phyloP scores from a whole-genome alignment of 2,888 invertebrate species.

The Tetranychus piercei region DNA sequence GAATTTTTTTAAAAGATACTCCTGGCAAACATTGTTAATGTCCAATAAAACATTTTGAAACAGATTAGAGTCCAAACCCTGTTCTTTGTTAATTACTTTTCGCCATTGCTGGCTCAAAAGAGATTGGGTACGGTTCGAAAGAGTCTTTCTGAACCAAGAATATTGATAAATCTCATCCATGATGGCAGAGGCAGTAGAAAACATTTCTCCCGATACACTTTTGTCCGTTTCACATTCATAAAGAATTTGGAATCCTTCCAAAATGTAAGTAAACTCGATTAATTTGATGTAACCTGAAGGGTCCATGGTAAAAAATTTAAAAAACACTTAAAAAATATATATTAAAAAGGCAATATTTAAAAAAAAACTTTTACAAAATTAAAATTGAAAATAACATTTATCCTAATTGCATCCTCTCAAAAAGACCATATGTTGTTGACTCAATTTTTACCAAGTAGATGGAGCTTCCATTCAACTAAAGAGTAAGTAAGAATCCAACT shows the following conservation, averaged over 20 bases:
- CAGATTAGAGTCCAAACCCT: too few relatives aligned
- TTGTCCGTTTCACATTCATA: background rate
- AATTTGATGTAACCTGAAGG: background rate
- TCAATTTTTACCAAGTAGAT: too few relatives aligned
- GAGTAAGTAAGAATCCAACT: too few relatives aligned
- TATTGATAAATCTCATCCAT: background rate
- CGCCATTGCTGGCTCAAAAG: too few relatives aligned
- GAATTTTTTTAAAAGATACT: too few relatives aligned
- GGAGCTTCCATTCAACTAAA: too few relatives aligned
- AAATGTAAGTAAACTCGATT: background rate
- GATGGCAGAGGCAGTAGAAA: background rate
- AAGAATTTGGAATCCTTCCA: background rate
- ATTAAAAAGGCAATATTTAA: background rate
- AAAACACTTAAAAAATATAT: background rate
- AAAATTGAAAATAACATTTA: background rate
- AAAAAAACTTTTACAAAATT: background rate
- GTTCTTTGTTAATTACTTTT: too few relatives aligned
- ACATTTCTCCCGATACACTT: background rate
- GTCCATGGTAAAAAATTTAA: background rate
- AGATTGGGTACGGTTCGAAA: too few relatives aligned
- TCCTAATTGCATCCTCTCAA: too few relatives aligned
- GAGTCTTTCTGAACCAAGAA: background rate
- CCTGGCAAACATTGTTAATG: too few relatives aligned
- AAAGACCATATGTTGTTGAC: too few relatives aligned
- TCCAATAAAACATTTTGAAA: too few relatives aligned